A percentile compares a stretch with the other conserved stretches of the same genome.
Conservation (phyloP, 2,797 vertebrate genomes). For the Tadarida brasiliensis region DNA sequence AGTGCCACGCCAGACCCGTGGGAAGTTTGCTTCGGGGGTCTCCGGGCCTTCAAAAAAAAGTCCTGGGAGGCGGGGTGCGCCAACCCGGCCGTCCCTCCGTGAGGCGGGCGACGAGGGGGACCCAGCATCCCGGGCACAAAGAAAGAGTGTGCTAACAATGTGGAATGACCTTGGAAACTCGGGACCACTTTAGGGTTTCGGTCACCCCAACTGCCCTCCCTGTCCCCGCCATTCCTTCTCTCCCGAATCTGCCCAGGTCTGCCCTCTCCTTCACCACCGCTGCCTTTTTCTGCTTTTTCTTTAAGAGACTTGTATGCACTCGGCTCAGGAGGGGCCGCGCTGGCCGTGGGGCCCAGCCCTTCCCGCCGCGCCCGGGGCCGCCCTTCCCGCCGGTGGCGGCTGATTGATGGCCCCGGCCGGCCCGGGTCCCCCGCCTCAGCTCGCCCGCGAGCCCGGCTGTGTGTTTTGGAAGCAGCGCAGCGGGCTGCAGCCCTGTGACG, state of each 20-base stretch:
- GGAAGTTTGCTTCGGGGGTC: constrained; percentile 20
- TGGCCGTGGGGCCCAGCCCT: constrained; percentile 64
- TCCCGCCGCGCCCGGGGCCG: constrained; percentile 72
- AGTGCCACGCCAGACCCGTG: neutral
- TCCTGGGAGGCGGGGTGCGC: neutral
- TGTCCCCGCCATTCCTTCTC: neutral
- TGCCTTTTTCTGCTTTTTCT: neutral
- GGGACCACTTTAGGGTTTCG: neutral
- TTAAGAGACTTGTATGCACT: neutral
- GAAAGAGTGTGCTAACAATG: neutral
- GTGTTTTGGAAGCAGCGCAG: constrained; percentile 75
- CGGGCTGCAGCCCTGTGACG: constrained; percentile 68
- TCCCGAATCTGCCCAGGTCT: neutral
- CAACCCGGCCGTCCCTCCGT: constrained; percentile 6
- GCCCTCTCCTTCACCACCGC: neutral
- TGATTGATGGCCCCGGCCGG: constrained; percentile 59
- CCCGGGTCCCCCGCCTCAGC: constrained; percentile 58
- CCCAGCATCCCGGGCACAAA: constrained; percentile 15
- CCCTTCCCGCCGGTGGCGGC: constrained; percentile 67
- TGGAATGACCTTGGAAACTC: neutral
- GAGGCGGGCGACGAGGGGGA: neutral
- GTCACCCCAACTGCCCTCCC: neutral
- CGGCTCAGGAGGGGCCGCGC: constrained; percentile 45
- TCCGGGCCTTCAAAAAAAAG: constrained; percentile 53
- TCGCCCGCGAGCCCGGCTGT: constrained; percentile 58